Conservation (phyloP, 2,113 vertebrate genomes). For the Corynorhinus townsendii region DNA sequence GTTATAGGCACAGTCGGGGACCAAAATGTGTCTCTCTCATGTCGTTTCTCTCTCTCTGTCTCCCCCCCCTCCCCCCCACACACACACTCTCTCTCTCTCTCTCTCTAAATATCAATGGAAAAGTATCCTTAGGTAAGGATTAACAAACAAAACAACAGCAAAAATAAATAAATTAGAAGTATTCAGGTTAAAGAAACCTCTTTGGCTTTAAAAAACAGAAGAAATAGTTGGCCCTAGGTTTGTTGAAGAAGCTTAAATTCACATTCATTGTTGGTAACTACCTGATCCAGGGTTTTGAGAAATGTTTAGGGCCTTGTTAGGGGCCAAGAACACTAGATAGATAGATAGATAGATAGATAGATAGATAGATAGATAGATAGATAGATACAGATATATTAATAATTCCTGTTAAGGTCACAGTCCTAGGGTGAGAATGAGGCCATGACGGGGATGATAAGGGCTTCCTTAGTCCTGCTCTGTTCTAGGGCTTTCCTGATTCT, state of each 20-base stretch:
- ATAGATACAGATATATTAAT: not conserved
- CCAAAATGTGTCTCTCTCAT: not conserved
- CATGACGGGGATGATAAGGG: fast-evolving
- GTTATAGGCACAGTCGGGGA: no score
- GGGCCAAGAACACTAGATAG: not conserved
- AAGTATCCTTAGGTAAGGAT: no score
- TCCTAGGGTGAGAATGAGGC: no score
- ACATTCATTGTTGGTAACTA: not conserved
- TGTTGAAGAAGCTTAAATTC: not conserved
- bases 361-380: no score
- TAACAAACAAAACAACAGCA: not conserved
- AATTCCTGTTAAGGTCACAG: not conserved
- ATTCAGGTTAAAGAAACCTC: not conserved
- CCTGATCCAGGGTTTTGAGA: not conserved
- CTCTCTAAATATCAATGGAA: not conserved
- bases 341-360: no score
- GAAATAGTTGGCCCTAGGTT: not conserved
- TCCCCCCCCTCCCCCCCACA: not conserved
- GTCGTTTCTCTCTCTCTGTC: not conserved
- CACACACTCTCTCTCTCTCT: no score
- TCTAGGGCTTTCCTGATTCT: not conserved
- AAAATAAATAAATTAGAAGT: not conserved
- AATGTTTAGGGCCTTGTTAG: not conserved
- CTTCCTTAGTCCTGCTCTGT: not conserved
- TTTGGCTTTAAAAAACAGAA: not conserved